phyloP scores from a whole-genome alignment of 2,797 vertebrate species.

The Neosilurus mollespiculum region DNA sequence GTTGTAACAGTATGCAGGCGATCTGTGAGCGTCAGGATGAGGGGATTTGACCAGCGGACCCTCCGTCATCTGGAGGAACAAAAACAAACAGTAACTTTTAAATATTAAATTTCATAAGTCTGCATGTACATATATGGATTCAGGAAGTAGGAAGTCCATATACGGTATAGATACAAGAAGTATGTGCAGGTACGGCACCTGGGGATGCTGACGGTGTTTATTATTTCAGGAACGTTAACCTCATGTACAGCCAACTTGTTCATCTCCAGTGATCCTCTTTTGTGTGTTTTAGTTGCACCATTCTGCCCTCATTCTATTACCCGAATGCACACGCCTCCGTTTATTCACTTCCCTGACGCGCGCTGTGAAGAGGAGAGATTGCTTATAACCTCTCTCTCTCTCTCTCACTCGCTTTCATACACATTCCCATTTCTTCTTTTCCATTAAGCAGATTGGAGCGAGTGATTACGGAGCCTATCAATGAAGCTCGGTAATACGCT shows the following conservation, averaged over 20 bases:
- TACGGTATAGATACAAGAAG: too few species aligned
- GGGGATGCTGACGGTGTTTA: not conserved
- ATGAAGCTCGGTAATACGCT: slow-evolving; percentile 56
- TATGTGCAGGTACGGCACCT: too few species aligned
- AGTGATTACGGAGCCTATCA: slow-evolving; percentile 64
- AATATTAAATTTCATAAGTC: too few species aligned
- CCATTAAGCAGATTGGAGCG: slow-evolving; percentile 57
- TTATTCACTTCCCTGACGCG: slow-evolving; percentile 31
- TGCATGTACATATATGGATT: not conserved
- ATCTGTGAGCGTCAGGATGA: slow-evolving; percentile 30
- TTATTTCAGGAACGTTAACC: not conserved
- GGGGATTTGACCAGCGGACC: slow-evolving; percentile 55
- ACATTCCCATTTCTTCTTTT: slow-evolving; percentile 58
- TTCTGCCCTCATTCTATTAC: slow-evolving; percentile 34
- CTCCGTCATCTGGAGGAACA: slow-evolving; percentile 57
- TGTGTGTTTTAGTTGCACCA: not conserved
- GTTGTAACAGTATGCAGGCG: slow-evolving; percentile 75
- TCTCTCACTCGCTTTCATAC: slow-evolving; percentile 20
- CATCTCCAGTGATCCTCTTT: not conserved
- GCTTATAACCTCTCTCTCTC: not conserved
- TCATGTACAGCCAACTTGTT: not conserved
- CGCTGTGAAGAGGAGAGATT: not conserved
- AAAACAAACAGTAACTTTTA: not conserved
- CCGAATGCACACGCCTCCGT: slow-evolving; percentile 32
- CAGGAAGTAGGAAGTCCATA: not conserved